A percentile compares a stretch with the other conserved stretches of the same genome.
phyloP scores from a whole-genome alignment of 2,888 invertebrate genomes.

The Aproaerema taeniolella region DNA sequence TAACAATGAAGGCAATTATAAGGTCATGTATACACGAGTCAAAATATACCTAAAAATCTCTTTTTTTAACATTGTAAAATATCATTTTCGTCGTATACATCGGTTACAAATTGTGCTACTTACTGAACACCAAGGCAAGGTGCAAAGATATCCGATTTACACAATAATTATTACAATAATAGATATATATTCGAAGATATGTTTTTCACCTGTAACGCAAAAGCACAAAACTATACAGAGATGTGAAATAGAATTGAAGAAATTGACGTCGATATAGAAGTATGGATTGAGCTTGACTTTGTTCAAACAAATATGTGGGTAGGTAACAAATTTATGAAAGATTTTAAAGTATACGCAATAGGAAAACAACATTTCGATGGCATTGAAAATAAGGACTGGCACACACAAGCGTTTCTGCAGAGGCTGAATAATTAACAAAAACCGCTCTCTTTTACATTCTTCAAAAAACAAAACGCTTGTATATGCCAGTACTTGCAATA shows the following conservation, averaged over 20 bases:
- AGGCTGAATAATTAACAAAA: neutral
- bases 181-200: slow-evolving; percentile 60
- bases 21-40: slow-evolving; percentile 61
- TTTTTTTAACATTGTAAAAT: slow-evolving; percentile 73
- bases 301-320: slow-evolving; percentile 18
- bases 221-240: slow-evolving; percentile 50
- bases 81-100: slow-evolving; percentile 74
- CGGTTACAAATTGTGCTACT: slow-evolving; percentile 75
- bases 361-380: slow-evolving; percentile 22
- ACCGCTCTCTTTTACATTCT: neutral
- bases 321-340: slow-evolving; percentile 43
- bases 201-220: slow-evolving; percentile 72
- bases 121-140: slow-evolving; percentile 75
- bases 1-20: slow-evolving; percentile 56
- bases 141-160: slow-evolving; percentile 57
- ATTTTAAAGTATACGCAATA: too few relatives aligned
- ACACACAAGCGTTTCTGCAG: neutral
- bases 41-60: slow-evolving; percentile 73
- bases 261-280: slow-evolving; percentile 68
- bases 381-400: slow-evolving; percentile 18
- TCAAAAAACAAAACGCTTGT: neutral
- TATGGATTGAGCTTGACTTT: slow-evolving; percentile 48
- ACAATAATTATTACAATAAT: slow-evolving; percentile 49
- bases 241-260: slow-evolving; percentile 33
- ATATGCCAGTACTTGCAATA: slow-evolving; percentile 20